Percentiles rank a stretch among this genome's conserved stretches.
These are phyloP conservation scores for Coregonus suidteri DNA, from an alignment of 2,797 vertebrate species.

Conservation along the genomic window DNA sequence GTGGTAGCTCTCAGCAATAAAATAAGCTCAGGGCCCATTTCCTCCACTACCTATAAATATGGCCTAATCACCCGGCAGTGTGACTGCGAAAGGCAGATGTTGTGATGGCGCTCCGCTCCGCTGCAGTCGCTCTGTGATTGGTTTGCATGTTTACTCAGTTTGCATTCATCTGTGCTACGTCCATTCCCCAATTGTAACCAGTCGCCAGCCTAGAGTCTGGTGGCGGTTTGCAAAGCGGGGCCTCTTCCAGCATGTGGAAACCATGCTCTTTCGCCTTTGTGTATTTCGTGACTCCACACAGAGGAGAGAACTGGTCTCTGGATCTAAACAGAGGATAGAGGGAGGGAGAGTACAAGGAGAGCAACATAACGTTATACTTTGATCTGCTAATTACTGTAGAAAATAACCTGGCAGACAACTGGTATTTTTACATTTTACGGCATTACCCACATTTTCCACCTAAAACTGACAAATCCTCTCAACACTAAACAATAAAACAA, in stretches of 20 bases:
- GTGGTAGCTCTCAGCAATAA: slow-evolving; percentile 50
- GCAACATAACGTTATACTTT: slow-evolving; percentile 60
- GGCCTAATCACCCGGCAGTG: slow-evolving; percentile 54
- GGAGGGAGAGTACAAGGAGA: slow-evolving; percentile 52
- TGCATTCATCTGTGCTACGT: slow-evolving; percentile 71
- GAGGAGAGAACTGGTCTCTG: slow-evolving; percentile 38
- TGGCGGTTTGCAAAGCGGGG: slow-evolving; percentile 54
- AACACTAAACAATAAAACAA: background rate
- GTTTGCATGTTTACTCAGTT: slow-evolving; percentile 69
- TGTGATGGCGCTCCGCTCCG: slow-evolving; percentile 55
- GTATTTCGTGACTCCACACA: slow-evolving; percentile 63
- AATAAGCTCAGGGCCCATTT: slow-evolving; percentile 58
- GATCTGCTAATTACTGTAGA: slow-evolving; percentile 70
- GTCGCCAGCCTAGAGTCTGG: slow-evolving; percentile 51
- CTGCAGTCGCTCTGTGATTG: slow-evolving; percentile 55
- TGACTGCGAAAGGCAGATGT: slow-evolving; percentile 58
- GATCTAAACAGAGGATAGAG: slow-evolving; percentile 65
- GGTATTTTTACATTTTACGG: slow-evolving; percentile 33
- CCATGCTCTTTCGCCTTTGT: slow-evolving; percentile 61
- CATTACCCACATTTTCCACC: slow-evolving; percentile 69
- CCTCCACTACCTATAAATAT: slow-evolving; percentile 57
- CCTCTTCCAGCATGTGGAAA: slow-evolving; percentile 61
- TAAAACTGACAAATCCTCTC: slow-evolving; percentile 39
- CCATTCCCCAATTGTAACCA: slow-evolving; percentile 60
- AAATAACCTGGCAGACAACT: slow-evolving; percentile 59